phyloP scores from a whole-genome alignment of 2,797 vertebrate genomes.

The Sebastes elongatus region DNA sequence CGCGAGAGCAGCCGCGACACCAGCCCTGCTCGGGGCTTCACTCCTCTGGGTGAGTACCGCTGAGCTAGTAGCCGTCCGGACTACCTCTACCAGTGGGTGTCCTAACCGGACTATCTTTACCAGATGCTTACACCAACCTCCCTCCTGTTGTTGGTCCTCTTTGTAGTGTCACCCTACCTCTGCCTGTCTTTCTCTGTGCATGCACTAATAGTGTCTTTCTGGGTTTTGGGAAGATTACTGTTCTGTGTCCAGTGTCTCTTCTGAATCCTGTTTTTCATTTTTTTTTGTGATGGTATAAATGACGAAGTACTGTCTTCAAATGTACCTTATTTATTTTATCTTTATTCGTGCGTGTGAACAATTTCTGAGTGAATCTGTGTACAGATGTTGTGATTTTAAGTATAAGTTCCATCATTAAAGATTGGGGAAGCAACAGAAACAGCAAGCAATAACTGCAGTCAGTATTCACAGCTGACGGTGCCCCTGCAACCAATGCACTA shows the following conservation, averaged over 20 bases:
- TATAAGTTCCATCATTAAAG: neutral
- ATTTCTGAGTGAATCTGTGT: neutral
- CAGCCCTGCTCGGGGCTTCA: constrained; percentile 97
- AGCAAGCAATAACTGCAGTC: neutral
- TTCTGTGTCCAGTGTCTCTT: neutral
- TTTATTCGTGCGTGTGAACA: neutral
- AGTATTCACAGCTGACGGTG: neutral
- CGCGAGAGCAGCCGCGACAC: constrained; percentile 99
- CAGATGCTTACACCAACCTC: neutral
- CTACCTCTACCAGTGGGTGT: neutral
- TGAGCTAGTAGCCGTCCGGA: constrained; percentile 33
- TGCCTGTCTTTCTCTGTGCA: constrained; percentile 58
- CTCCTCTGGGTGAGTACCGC: constrained; percentile 93
- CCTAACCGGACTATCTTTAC: neutral
- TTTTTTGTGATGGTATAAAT: neutral
- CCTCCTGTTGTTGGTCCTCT: neutral
- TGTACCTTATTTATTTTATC: neutral
- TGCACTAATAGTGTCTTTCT: constrained; percentile 55
- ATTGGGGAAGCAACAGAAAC: neutral
- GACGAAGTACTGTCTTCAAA: neutral
- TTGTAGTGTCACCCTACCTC: neutral
- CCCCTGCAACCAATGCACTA: neutral
- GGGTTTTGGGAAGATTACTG: neutral
- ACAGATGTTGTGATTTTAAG: neutral
- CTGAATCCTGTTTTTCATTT: neutral